A percentile compares a stretch with the other conserved stretches of the same genome.
Evolutionary conservation across 2,113 vertebrate species (phyloP).

Genomic region (Gracilinanus agilis): DNA sequence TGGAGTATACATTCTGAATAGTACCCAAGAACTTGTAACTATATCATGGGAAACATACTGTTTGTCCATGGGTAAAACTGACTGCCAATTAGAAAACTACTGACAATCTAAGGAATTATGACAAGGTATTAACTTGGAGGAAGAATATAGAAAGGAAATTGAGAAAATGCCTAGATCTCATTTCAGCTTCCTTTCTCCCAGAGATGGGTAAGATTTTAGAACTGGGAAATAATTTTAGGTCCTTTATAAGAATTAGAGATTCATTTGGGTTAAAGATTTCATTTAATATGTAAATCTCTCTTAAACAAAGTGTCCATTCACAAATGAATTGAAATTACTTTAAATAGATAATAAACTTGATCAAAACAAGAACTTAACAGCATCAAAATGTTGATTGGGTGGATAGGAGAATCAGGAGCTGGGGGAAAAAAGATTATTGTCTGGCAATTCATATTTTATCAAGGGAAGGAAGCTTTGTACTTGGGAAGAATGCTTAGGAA

Average conservation of each 20-base stretch:
- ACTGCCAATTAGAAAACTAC: not conserved
- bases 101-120: not conserved
- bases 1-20: not conserved
- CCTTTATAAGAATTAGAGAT: not conserved
- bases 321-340: not conserved
- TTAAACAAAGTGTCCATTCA: not conserved
- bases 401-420: not conserved
- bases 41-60: not conserved
- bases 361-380: not conserved
- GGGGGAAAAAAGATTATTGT: not conserved
- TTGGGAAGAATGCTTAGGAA: not conserved
- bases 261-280: not conserved
- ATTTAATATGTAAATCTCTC: conserved; percentile 2
- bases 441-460: not conserved
- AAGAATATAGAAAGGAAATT: not conserved
- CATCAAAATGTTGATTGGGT: not conserved
- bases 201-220: not conserved
- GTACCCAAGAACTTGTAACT: not conserved
- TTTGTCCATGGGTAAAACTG: not conserved
- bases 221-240: not conserved
- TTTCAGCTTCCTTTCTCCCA: not conserved
- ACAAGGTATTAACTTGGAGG: not conserved
- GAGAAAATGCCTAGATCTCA: not conserved
- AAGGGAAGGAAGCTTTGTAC: not conserved
- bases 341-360: not conserved